Evolutionary conservation across 2,888 invertebrate genomes (phyloP).

Genomic region (Scrobipalpa atriplicella): DNA sequence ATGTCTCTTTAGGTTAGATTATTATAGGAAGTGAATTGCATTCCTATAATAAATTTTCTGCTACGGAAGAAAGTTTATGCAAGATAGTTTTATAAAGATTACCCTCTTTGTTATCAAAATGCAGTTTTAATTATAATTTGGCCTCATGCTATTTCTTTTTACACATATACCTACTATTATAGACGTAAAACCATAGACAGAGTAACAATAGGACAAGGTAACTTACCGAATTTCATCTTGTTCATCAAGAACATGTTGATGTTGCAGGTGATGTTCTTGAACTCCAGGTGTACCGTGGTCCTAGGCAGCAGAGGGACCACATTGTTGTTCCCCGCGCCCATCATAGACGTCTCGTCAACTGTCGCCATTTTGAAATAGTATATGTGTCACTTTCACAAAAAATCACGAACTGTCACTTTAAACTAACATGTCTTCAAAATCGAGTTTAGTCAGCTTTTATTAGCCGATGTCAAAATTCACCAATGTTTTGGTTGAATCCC

Average conservation of each 20-base stretch:
- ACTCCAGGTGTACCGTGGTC: slow-evolving; percentile 86
- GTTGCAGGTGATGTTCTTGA: slow-evolving; percentile 85
- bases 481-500: background rate
- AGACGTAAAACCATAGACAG: too few relatives aligned
- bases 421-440: background rate
- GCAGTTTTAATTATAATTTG: too few relatives aligned
- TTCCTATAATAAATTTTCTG: too few relatives aligned
- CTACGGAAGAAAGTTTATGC: too few relatives aligned
- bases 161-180: too few relatives aligned
- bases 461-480: background rate
- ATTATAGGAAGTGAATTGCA: too few relatives aligned
- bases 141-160: too few relatives aligned
- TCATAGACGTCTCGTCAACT: slow-evolving; percentile 51
- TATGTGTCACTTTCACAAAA: slow-evolving; percentile 42
- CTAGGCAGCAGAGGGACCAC: slow-evolving; percentile 75
- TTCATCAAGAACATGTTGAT: slow-evolving; percentile 82
- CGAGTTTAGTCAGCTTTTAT: background rate
- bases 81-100: too few relatives aligned
- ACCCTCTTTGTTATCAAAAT: too few relatives aligned
- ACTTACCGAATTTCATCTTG: slow-evolving; percentile 84
- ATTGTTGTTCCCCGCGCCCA: slow-evolving; percentile 66
- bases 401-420: slow-evolving; percentile 13
- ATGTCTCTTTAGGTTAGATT: too few relatives aligned
- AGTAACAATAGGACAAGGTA: too few relatives aligned
- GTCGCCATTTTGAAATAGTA: slow-evolving; percentile 58